Evolutionary conservation across 2,888 invertebrate genomes (phyloP), one percentile per base, ranked within the genome.

Genomic region (Holacanthella duospinosa): DNA sequence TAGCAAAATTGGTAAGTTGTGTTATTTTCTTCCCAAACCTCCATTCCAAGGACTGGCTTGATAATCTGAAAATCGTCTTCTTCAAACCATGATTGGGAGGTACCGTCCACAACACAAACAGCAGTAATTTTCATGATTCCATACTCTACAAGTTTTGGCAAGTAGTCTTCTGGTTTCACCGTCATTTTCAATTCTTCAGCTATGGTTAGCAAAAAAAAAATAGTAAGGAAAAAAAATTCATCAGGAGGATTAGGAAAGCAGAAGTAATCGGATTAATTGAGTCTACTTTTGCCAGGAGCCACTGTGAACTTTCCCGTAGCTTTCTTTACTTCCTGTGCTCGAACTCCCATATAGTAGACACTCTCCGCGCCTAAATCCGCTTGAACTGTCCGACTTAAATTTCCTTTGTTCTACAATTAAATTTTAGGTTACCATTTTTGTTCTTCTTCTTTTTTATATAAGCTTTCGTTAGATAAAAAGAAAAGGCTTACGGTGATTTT

Each of bases 1-100:
- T n/a, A 53, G n/a, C 9, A 25, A 53, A n/a, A 6, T n/a, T 9
- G 25, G 24, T n/a, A 24, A 43, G 43, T 12, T 43, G 43, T 12
- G n/a, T 43, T n/a, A 43, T 12, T 43, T 12, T 12, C 43, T 43
- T 43, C 43, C n/a, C 9, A 53, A 24, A 88, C 88, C 80, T 84
- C 82, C 43, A 90, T 82, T 36, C 78, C 78, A 60, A 89, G 83
- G 64, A 80, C 82, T 1, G 90, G 89, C 74, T 86, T 87, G 29
- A 85, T 78, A 4, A 90, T 82, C 76, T 88, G 85, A 78, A 89
- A 88, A 77, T 89, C 88, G 72, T 89, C 89, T 73, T 89, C 88
- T 68, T 86, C 87, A 0, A 87, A 85, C 86, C 88, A 90, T 1
- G 87, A 85, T 77, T 89, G 89, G 61, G 84, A 84, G 21, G 90